Conservation (phyloP, 2,797 vertebrate species). For the Chromis chromis region DNA sequence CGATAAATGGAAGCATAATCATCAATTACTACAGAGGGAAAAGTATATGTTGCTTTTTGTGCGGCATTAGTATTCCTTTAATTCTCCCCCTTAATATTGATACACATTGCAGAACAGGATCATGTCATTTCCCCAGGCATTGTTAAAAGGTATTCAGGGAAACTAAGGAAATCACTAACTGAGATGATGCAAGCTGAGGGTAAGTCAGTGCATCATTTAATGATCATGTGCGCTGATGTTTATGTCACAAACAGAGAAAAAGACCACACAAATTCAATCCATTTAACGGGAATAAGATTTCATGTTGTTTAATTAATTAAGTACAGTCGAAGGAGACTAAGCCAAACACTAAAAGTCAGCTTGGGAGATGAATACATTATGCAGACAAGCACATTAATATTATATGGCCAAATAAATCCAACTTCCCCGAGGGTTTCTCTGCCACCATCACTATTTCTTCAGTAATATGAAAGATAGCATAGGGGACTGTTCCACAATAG, state of each 20-base stretch:
- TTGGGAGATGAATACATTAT: slow-evolving; percentile 73
- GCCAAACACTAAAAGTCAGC: slow-evolving; percentile 66
- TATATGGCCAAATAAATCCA: slow-evolving; percentile 69
- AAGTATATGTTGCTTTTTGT: neutral
- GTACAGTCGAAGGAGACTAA: slow-evolving; percentile 30
- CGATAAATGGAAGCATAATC: neutral
- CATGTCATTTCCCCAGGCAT: neutral
- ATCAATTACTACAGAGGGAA: neutral
- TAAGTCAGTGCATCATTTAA: slow-evolving; percentile 5
- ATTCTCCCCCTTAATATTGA: neutral
- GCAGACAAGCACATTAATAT: slow-evolving; percentile 66
- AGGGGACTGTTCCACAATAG: neutral
- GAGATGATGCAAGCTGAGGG: slow-evolving; percentile 13
- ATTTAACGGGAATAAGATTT: slow-evolving; percentile 22
- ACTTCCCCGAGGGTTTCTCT: slow-evolving; percentile 51
- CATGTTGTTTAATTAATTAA: slow-evolving; percentile 53
- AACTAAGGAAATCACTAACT: slow-evolving; percentile 19
- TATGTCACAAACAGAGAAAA: slow-evolving; percentile 6
- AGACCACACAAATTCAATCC: neutral
- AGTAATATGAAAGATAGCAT: slow-evolving; percentile 13
- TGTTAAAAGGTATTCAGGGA: slow-evolving; percentile 23
- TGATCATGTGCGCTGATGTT: neutral
- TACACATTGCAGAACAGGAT: neutral
- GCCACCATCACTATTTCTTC: slow-evolving; percentile 16
- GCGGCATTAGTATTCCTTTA: neutral